Evolutionary conservation across 1,140 invertebrate genomes (phyloP), one percentile per base, ranked within the genome.

Genomic region (Pseudomyrmex cubaensis): DNA sequence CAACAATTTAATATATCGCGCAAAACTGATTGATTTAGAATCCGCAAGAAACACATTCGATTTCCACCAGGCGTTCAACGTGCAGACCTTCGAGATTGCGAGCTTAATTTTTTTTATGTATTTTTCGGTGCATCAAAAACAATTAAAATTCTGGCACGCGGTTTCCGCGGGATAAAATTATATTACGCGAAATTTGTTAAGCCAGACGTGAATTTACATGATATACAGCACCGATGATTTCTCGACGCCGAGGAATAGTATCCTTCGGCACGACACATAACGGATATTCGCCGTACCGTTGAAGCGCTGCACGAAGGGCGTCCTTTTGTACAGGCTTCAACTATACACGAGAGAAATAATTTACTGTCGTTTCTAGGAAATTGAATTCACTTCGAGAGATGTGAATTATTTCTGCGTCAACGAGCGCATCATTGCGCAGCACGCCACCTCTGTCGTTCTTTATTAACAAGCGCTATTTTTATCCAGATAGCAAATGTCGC

Each of bases 341-440:
- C 22, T 17, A 13, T 46, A 13, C 56, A 46, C 13, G 35, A 35
- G 20, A 52, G 62, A 59, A 75, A 62, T 75, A 52, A 63, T 62
- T 25, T 46, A 44, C 73, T 25, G 73, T 20, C 9, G 35, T n/a
- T 75, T 75, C 73, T 75, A 15, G 73, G 46, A 75, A 75, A 63
- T 62, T 75, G 59, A 46, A 62, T 75, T 62, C 13, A 48, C 73
- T 57, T 50, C 46, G 22, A 50, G 22, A 50, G 62, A 75, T 22
- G 17, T 75, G n/a, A 63, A 63, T 75, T 75, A 75, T 50, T 62
- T 75, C 57, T 75, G 4, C 44, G 25, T 15, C 9, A 62, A 17
- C 12, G 7, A 4, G 25, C 44, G 44, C 17, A 46, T 20, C 44
- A 22, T 17, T 13, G 17, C 13, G 17, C 13, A 17, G n/a, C 20